Evolutionary conservation across 2,113 vertebrate species (phyloP), one percentile per base, ranked within the genome.

Genomic region (Anhinga anhinga): DNA sequence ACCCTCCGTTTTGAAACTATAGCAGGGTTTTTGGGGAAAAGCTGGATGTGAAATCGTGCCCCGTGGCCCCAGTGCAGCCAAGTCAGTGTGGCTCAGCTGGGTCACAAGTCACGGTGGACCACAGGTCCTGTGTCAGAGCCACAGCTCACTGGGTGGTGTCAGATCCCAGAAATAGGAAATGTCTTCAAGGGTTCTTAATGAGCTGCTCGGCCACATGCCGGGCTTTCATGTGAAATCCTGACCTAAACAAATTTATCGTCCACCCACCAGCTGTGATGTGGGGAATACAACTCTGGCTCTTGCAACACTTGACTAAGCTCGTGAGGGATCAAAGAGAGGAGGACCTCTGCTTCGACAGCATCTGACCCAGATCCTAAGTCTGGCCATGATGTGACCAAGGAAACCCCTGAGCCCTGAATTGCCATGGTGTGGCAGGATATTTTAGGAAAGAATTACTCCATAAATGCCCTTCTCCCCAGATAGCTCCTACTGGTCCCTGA

Each of bases 171-270:
- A 94, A 82, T 14, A 92, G 73, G 83, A 96, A 96, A 87, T 62
- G 30, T 94, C 81, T 96, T 84, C 81, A 85, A 93, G 81, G 9
- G 42, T 66, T 82, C 73, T 73, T 91, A 93, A 95, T 96, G 82
- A 95, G 38, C 81, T 83, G 42, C 70, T 89, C 9, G 3, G 70
- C 53, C 71, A 59, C 89, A 85, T 58, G 45, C 74, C 88, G 95
- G 71, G 79, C 47, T 95, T 95, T 80, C 79, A 70, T 67, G 78
- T 90, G 89, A 84, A 95, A 73, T 66, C 23, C 55, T 5, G 7
- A 44, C 30, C 50, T 53, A 90, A 91, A 90, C 4, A 1, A 84
- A 86, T 79, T 74, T 55, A 72, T 91, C 18, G 15, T 82, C 49
- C 56, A 65, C 65, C 65, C 44, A 36, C 61, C 14, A 47, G 44